phyloP scores from a whole-genome alignment of 1,140 invertebrate genomes.

The Trissolcus basalis region DNA sequence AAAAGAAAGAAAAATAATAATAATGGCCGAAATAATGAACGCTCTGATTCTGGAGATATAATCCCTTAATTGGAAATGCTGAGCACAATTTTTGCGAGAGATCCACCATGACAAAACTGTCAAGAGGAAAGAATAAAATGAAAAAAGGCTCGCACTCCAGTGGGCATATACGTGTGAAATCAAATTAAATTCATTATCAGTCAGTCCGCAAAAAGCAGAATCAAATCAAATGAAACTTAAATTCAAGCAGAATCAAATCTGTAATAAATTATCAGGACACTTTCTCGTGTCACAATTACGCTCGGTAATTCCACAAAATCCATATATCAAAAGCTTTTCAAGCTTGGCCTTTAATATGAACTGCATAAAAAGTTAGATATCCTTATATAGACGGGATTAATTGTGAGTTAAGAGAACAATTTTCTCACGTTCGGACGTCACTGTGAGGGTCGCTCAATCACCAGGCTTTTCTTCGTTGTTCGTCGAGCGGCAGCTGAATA shows the following conservation, averaged over 20 bases:
- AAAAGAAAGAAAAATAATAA: not conserved
- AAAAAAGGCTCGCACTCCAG: not conserved
- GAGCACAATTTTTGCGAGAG: not conserved
- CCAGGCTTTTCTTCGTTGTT: conserved; percentile 22
- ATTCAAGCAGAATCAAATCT: conserved; percentile 27
- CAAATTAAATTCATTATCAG: conserved; percentile 30
- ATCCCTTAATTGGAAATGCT: conserved; percentile 35
- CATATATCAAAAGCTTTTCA: conserved; percentile 51
- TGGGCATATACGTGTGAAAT: conserved; percentile 15
- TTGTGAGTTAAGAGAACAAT: conserved; percentile 49
- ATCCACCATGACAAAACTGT: too few relatives aligned
- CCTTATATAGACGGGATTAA: conserved; percentile 43
- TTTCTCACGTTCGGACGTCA: conserved; percentile 18
- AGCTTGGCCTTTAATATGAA: conserved; percentile 39
- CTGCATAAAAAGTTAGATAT: conserved; percentile 51
- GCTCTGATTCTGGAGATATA: not conserved
- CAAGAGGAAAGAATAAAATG: too few relatives aligned
- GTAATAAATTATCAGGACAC: conserved; percentile 41
- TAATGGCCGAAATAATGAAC: too few relatives aligned
- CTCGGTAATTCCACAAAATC: conserved; percentile 25
- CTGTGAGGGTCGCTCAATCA: conserved; percentile 4
- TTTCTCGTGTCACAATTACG: conserved; percentile 47
- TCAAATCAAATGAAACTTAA: conserved; percentile 37
- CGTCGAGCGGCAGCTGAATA: conserved; percentile 3
- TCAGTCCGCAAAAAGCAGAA: conserved; percentile 8